phyloP scores from a whole-genome alignment of 2,113 vertebrate genomes.

The Leptodactylus fuscus region DNA sequence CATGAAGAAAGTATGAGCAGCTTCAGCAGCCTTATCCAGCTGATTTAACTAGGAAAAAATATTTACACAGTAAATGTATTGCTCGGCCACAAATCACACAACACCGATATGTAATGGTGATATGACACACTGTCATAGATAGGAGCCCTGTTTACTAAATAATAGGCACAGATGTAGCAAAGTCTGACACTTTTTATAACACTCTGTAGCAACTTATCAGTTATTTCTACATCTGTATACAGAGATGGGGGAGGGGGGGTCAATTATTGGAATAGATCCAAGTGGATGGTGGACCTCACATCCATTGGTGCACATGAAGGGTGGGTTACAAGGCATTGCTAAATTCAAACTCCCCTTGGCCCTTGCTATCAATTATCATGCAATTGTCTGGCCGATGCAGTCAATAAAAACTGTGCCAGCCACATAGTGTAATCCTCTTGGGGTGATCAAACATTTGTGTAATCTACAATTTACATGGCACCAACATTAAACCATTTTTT shows the following conservation, averaged over 20 bases:
- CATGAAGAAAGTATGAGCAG: slow-evolving; percentile 95
- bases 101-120: not conserved
- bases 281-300: too few relatives aligned
- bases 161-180: too few relatives aligned
- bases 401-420: not conserved
- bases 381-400: not conserved
- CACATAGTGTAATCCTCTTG: not conserved
- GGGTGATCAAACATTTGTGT: not conserved
- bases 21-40: slow-evolving; percentile 86
- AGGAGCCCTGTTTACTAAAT: too few relatives aligned
- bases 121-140: not conserved
- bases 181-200: too few relatives aligned
- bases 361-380: too few relatives aligned
- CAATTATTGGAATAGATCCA: too few relatives aligned
- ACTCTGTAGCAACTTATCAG: too few relatives aligned
- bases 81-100: not conserved
- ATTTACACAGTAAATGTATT: not conserved
- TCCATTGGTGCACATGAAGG: too few relatives aligned
- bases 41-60: slow-evolving; percentile 79
- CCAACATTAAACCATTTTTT: too few relatives aligned
- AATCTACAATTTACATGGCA: not conserved
- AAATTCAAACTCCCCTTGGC: too few relatives aligned
- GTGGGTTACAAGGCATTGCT: not conserved
- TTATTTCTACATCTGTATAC: too few relatives aligned
- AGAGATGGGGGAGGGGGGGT: too few relatives aligned